Evolutionary conservation across 2,888 invertebrate species (phyloP), one percentile per base, ranked within the genome.

Genomic region (Oxytorus armatus): DNA sequence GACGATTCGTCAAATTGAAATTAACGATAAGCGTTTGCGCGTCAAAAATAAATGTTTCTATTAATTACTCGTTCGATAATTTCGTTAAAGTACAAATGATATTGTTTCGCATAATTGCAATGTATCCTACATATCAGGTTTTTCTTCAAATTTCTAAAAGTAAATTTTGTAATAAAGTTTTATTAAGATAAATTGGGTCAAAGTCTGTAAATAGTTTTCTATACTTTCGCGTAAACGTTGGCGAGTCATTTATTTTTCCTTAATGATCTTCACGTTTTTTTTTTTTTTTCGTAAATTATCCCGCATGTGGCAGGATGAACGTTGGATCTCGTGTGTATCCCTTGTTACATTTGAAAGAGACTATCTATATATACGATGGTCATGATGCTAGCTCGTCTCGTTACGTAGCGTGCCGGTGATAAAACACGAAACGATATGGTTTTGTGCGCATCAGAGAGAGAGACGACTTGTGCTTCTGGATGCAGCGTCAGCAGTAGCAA

Each of bases 261-360:
- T 49, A 57, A 66, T 49, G 47, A 57, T 18, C 23, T 57, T 4
- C 10, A 39, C 36, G 55, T n/a, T 21, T 33, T 47, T 47, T 65
- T 18, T 16, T 36, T 57, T 55, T 77, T 55, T 66, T 65, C 29
- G 25, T 36, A 21, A 78, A 78, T 73, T 72, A 66, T 72, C 72
- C 29, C 66, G 42, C 44, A 66, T 42, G 25, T 16, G 11, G 59
- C 39, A 23, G 36, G 14, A 5, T 29, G 29, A 3, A 5, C 5
- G 59, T 42, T 33, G 72, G 29, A 59, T 72, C 49, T 51, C 77
- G 66, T 53, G 78, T 23, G 16, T 14, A 39, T 47, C 33, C 3
- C 53, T 55, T 66, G 61, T 74, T 74, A 68, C 36, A 36, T 53
- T 47, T 36, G 39, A 49, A 53, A 55, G 47, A 70, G 63, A 69